Base-by-base conservation (phyloP, 2,797 vertebrate species). In the Aulostomus chinensis region DNA sequence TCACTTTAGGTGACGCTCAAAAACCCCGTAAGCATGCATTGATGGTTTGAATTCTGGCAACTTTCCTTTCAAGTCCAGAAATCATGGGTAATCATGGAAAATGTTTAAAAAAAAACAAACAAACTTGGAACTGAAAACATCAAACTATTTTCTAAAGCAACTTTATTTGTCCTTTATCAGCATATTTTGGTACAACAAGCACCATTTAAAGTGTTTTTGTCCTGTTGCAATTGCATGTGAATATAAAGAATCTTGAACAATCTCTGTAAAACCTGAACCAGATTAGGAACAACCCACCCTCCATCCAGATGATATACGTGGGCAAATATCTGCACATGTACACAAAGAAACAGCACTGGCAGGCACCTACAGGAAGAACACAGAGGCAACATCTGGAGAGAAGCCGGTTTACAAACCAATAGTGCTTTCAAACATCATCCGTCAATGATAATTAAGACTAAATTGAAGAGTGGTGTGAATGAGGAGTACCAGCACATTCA, bases 401-500 rank as follows among this genome's bases (percentile, higher is more conserved):
- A 60, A 54, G 9, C 7, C 11, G 7, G 0, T 33, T 45, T 39
- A 41, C 9, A 62, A 79, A 58, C 33, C 30, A 43, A 32, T 0
- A 18, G 14, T 68, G 48, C 17, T 57, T 50, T 61, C 11, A 58
- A 58, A 61, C 8, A 47, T 8, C 32, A 45, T 18, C 33, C 49
- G 71, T 39, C 13, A 55, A 22, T 45, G 47, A 50, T 28, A 45
- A 21, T 78, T 76, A 78, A 77, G 75, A 83, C 63, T 66, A 50
- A 28, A 52, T 69, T 39, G 70, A 58, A 71, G 66, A 38, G 10
- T 12, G 15, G 15, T 55, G 33, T 37, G 42, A 32, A 42, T 46
- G 42, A 63, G 37, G 30, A 39, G 71, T 33, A 84, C 74, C 87
- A 88, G 87, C 86, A 87, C 78, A 88, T 51, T 72, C 25, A 87